Base-by-base conservation (phyloP, 2,797 vertebrate species). In the Ctenosaura bakeri region DNA sequence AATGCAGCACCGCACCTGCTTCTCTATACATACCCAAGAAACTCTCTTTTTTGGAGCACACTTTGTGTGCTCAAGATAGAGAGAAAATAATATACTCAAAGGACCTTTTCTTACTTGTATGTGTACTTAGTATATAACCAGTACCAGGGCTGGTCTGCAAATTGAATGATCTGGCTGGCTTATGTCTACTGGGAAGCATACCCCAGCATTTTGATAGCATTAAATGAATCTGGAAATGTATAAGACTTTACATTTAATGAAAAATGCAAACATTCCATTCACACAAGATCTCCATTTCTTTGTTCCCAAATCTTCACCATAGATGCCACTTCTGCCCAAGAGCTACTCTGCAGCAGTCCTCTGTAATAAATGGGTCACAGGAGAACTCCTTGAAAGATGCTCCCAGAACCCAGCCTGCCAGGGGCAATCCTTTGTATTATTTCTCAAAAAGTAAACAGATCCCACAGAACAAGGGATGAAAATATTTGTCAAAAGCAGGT, bases 401-500 rank as follows among this genome's bases (percentile, higher is more conserved):
- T 71, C 76, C 50, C 88, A 10, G 18, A 24, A 56, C 76, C 20
- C 9, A 73, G 69, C 64, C 66, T 56, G 32, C 84, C 89, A 50
- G 50, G 18, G 38, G 84, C 14, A 35, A 50, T 7, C 22, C 64
- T 81, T 78, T 69, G 38, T 59, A 64, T 81, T 69, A 64, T 90
- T 6, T 0, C n/a, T 5, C 85, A 64, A 46, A 3, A 14, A n/a
- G 90, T 91, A 94, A 84, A 29, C 46, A 92, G 80, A 87, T 82
- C 66, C 90, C 76, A 74, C 64, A 38, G 56, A 88, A 90, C 32
- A 88, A 94, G 89, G 91, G 89, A 86, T 86, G 89, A 91, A 83
- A 89, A 92, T 76, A 77, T 79, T 84, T 87, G 88, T 46, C 91
- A 93, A 94, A 92, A 92, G 88, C 87, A 88, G 87, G 89, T 90